Base-by-base conservation (phyloP, 2,888 invertebrate species). In the Lamellibrachia columna region DNA sequence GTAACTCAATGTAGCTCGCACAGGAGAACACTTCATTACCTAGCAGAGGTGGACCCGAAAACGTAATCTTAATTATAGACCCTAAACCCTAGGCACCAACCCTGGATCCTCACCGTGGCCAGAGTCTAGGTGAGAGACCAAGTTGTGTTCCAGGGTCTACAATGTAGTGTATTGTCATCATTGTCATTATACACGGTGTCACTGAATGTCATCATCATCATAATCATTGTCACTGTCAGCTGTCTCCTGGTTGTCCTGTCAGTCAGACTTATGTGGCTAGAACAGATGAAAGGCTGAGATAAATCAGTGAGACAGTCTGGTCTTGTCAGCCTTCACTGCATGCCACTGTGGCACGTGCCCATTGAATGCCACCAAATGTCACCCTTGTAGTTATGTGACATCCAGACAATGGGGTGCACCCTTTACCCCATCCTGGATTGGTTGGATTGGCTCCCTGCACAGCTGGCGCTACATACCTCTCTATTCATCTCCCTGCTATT, bases 391-490 rank as follows among this genome's bases (percentile, higher is more conserved):
- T 75, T 75, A n/a, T 75, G 75, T 75, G 22, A 75, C 75, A 75
- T n/a, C 15, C 1, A n/a, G 22, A 75, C 75, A 75, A 75, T 75
- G 22, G 40, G n/a, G 6, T 75, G 75, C 22, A 75, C 75, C 75
- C 75, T 22, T 75, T 75, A 22, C 75, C 75, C 75, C n/a, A 6
- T n/a, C 75, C 22, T 75, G 22, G 75, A 22, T 75, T 15, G 75
- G 75, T 15, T 75, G 75, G 40, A 40, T 40, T 40, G 40, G 40
- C 40, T 40, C 40, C 40, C 40, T 40, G 2, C 75, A 75, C 75
- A 75, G 75, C 75, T 75, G 75, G 75, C 75, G 22, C 75, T 22
- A 75, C 75, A 75, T 75, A 75, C 75, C 75, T 75, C 75, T 75
- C 75, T 75, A 75, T 75, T 75, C 75, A 75, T 22, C 75, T 15